These are phyloP conservation scores for Amblyopsis hoosieri DNA, from an alignment of 2,797 vertebrate species.

Conservation along the genomic window DNA sequence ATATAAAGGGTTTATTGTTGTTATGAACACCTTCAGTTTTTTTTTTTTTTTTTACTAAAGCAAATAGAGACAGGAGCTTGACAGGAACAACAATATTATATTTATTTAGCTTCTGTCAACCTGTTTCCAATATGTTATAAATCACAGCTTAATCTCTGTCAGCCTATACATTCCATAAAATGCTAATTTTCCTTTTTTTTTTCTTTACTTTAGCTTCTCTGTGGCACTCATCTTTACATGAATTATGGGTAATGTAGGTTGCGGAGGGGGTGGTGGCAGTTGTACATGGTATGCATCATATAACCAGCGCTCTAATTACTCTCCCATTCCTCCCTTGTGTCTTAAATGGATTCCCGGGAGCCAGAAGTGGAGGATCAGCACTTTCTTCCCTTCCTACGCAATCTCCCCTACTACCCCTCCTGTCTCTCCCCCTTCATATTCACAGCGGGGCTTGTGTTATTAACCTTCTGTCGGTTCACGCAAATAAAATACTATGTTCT, in stretches of 20 bases:
- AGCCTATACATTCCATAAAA: constrained; percentile 14
- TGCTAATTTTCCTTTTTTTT: constrained; percentile 3
- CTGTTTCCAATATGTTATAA: constrained; percentile 18
- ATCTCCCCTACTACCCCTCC: constrained; percentile 50
- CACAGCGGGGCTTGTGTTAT: constrained; percentile 71
- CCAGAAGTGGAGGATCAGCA: constrained; percentile 71
- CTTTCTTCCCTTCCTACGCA: constrained; percentile 66
- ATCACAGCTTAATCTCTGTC: constrained; percentile 25
- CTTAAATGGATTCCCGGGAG: constrained; percentile 66
- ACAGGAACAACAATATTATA: constrained; percentile 22
- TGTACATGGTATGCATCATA: constrained; percentile 57
- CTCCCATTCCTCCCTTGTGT: constrained; percentile 64
- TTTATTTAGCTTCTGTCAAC: constrained; percentile 28
- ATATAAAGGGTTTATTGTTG: constrained; percentile 20
- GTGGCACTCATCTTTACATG: constrained; percentile 28
- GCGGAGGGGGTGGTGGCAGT: constrained; percentile 37
- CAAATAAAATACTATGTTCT: constrained; percentile 59
- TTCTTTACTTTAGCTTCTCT: background rate
- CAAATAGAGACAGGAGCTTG: constrained; percentile 17
- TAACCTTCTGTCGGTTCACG: constrained; percentile 80
- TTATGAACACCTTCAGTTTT: constrained; percentile 33
- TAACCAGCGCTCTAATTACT: constrained; percentile 70
- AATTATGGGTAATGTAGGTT: constrained; percentile 46
- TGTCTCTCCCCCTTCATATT: constrained; percentile 59
- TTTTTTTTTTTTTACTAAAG: constrained; percentile 17